Conservation (phyloP, 2,797 vertebrate species). For the Notamacropus eugenii region DNA sequence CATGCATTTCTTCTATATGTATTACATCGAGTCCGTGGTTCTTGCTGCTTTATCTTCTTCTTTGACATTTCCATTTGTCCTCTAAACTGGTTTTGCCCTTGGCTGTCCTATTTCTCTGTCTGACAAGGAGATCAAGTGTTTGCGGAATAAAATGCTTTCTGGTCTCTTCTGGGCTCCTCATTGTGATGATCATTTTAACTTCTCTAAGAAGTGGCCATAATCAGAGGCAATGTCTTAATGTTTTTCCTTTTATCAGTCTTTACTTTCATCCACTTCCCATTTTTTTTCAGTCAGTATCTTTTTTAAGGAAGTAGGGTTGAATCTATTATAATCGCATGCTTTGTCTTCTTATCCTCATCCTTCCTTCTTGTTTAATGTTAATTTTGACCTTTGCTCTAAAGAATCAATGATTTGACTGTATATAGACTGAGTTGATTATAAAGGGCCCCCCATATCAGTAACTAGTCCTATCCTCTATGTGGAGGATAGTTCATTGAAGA, state of each 20-base stretch:
- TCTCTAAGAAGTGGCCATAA: background rate
- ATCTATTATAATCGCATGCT: background rate
- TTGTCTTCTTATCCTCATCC: background rate
- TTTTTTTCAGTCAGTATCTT: background rate
- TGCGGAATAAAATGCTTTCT: background rate
- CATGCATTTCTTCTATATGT: background rate
- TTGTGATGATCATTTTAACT: slow-evolving; percentile 1
- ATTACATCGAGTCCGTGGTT: background rate
- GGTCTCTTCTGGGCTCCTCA: background rate
- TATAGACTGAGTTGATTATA: background rate
- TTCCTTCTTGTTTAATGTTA: background rate
- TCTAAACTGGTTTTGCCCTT: background rate
- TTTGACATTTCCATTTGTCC: slow-evolving; percentile 3
- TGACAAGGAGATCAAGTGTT: slow-evolving; percentile 6
- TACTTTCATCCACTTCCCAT: background rate
- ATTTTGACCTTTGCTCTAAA: background rate
- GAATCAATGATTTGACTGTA: background rate
- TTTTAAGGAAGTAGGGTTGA: background rate
- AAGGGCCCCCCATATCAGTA: background rate
- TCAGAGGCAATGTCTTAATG: background rate
- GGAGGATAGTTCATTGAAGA: background rate
- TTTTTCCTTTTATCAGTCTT: background rate
- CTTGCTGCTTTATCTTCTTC: background rate
- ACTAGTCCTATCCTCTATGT: background rate
- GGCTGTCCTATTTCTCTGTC: slow-evolving; percentile 2